Evolutionary conservation across 2,113 vertebrate species (phyloP), one percentile per base, ranked within the genome.

Genomic region (Astur gentilis): DNA sequence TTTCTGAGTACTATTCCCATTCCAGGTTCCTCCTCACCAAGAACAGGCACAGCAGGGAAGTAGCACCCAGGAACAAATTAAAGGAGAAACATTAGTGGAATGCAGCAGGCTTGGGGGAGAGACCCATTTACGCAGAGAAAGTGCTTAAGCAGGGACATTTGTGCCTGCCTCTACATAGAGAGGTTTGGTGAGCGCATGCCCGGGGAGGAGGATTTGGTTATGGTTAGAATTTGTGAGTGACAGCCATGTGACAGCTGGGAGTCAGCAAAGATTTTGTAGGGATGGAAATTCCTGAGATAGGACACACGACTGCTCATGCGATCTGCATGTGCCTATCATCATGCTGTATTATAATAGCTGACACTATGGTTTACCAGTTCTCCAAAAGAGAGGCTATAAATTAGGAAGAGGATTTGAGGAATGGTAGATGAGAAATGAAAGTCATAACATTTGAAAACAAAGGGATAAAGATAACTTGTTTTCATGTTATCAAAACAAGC

Each of bases 241-340:
- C 90, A 95, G 95, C 94, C 94, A 96, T 94, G 92, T 97, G 96
- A 97, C 94, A 97, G 94, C 95, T 95, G 95, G 91, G 89, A 90
- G 89, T 93, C 92, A 90, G 97, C 82, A 82, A 92, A 96, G 89
- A 84, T 92, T 92, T 82, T 80, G 69, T 83, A 58, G 85, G 92
- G 81, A 89, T 82, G 88, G 96, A 94, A 97, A 97, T 94, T 78
- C 91, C 87, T 80, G 89, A 94, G 87, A 75, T 82, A 62, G 67
- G 93, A 82, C 90, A 91, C 72, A 73, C 90, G 49, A 54, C 90
- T 45, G 71, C 95, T 95, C 96, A 95, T 85, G 52, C 60, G 52
- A 90, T 95, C 95, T 92, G 82, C 91, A 80, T 81, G 89, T 83
- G 95, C 93, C 87, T 81, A 90, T 94, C 91, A 93, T 83, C 96